These are phyloP conservation scores for Spodoptera picta DNA, from an alignment of 2,888 invertebrate genomes.

Conservation along the genomic window DNA sequence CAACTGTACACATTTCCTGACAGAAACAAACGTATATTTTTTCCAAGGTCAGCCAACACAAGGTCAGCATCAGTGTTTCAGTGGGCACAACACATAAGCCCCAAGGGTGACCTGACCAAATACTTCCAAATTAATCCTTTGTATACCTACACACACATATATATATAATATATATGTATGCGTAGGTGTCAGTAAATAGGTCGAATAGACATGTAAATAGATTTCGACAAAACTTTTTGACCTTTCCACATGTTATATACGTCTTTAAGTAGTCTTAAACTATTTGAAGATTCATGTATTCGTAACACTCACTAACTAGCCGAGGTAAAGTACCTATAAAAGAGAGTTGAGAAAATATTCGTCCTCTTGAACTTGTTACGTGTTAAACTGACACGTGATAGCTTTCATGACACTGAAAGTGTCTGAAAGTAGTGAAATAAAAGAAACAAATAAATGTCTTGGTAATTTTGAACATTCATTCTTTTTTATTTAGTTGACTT, in stretches of 20 bases:
- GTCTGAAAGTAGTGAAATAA: too few species aligned
- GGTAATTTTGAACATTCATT: too few species aligned
- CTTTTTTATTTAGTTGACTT: too few species aligned
- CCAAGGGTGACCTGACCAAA: conserved; percentile 43
- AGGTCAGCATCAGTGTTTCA: conserved; percentile 20
- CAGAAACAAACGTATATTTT: conserved; percentile 19
- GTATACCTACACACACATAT: conserved; percentile 4
- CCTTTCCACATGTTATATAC: neutral
- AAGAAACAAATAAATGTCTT: too few species aligned
- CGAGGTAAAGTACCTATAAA: too few species aligned
- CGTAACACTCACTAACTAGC: too few species aligned
- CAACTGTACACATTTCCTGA: neutral
- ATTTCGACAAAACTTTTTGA: neutral
- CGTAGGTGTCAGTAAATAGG: conserved; percentile 17
- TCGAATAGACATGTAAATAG: conserved; percentile 10
- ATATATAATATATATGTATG: neutral
- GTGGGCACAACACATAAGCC: conserved; percentile 33
- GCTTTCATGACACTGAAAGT: too few species aligned
- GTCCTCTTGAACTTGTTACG: too few species aligned
- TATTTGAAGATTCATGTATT: too few species aligned
- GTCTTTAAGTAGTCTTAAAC: too few species aligned
- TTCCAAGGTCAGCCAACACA: conserved; percentile 26
- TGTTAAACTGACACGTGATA: too few species aligned
- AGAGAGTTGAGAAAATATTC: too few species aligned
- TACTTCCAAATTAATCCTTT: conserved; percentile 49